Evolutionary conservation across 2,888 invertebrate genomes (phyloP).

Genomic region (Ramazzottius varieornatus): DNA sequence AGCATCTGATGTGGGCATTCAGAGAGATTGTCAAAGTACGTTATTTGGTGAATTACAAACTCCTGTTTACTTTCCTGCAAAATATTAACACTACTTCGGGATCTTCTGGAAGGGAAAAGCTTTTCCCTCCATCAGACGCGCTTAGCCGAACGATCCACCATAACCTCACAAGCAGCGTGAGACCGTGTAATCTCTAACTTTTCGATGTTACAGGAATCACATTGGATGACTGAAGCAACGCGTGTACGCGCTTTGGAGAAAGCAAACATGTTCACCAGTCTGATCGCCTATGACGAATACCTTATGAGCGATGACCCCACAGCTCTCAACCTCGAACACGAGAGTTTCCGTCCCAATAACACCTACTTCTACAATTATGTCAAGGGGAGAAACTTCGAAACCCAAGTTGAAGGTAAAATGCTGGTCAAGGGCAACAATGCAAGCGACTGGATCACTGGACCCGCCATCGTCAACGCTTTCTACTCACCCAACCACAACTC

Average conservation of each 20-base stretch:
- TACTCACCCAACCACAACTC: not conserved
- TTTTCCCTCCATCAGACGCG: too few relatives aligned
- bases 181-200: not conserved
- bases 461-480: conserved; percentile 1
- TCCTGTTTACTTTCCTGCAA: too few relatives aligned
- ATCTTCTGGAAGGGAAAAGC: too few relatives aligned
- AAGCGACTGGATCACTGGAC: not conserved
- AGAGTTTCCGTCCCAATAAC: not conserved
- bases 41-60: not conserved
- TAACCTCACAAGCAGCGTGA: too few relatives aligned
- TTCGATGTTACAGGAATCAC: not conserved
- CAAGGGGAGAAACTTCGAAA: not conserved
- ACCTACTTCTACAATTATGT: not conserved
- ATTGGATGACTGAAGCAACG: not conserved
- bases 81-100: too few relatives aligned
- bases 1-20: not conserved
- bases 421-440: not conserved
- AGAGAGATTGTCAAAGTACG: not conserved
- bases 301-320: not conserved
- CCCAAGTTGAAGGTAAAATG: not conserved
- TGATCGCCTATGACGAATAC: not conserved
- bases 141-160: too few relatives aligned
- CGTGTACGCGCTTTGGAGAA: not conserved
- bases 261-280: not conserved
- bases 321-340: not conserved